Conservation (phyloP, 1,140 invertebrate genomes). For the Achroia grisella region DNA sequence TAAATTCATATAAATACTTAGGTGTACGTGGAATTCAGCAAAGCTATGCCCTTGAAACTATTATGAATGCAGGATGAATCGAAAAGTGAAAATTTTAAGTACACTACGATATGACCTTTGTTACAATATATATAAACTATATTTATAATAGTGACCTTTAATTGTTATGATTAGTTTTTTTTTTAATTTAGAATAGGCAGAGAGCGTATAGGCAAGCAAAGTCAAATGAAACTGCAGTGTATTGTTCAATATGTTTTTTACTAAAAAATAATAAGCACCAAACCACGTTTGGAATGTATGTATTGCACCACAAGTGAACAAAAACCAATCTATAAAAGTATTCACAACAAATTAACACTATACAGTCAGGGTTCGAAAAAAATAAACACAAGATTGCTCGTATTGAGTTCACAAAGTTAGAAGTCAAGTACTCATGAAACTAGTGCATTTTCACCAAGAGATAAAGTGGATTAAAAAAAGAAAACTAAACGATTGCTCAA, state of each 20-base stretch:
- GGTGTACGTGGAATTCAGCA: conserved; percentile 14
- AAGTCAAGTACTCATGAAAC: no score
- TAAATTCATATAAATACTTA: conserved; percentile 37
- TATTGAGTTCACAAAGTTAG: no score
- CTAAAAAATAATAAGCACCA: conserved; percentile 70
- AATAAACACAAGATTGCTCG: no score
- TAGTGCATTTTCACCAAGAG: no score
- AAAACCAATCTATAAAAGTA: conserved; percentile 38
- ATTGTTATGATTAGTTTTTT: conserved; percentile 9
- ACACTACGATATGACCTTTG: conserved; percentile 36
- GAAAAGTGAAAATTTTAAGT: conserved; percentile 26
- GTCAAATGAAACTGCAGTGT: conserved; percentile 57
- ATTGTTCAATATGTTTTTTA: conserved; percentile 56
- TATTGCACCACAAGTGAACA: conserved; percentile 67
- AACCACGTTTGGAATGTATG: conserved; percentile 72
- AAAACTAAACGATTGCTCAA: no score
- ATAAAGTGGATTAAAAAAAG: no score
- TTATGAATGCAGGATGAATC: neutral
- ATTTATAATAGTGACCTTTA: conserved; percentile 65
- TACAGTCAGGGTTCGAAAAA: conserved; percentile 13
- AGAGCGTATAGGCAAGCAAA: conserved; percentile 40
- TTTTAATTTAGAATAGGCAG: conserved; percentile 17
- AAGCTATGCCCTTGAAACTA: no score
- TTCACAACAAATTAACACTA: conserved; percentile 1
- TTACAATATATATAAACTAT: conserved; percentile 5